Base-by-base conservation (phyloP, 2,113 vertebrate genomes). In the Blennius ocellaris region DNA sequence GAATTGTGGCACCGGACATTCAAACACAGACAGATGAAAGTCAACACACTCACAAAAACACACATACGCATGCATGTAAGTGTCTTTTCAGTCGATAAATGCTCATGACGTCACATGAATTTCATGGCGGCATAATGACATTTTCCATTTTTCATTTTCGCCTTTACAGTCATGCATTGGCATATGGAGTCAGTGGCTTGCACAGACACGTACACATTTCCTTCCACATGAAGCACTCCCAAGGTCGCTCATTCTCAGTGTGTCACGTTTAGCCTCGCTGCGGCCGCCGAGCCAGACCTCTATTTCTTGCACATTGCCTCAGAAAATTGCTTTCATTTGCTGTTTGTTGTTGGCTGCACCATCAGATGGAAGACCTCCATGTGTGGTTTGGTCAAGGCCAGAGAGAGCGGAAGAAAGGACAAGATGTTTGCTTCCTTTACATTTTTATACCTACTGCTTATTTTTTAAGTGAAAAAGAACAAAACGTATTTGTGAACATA, bases 251-350 rank as follows among this genome's bases (percentile, higher is more conserved):
- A 36, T 50, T 57, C 62, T 77, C 36, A 56, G 8, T 21, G 65
- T 70, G 56, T 57, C 69, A 78, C 43, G 37, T 80, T 79, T 68
- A 70, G 5, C 64, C 63, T 14, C 3, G 0, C 50, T 45, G n/a
- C n/a, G 53, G 38, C 56, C 11, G 1, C 60, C 17, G 16, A 41
- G 36, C 12, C 52, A 69, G 53, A 49, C 66, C 40, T 77, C 30
- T 62, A 60, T 80, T 82, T 70, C 65, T 44, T 47, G 21, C 41
- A 76, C 55, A 77, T 75, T 66, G 71, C 79, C 53, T 83, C 69
- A 66, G 80, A 76, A 84, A 89, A 88, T 88, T 78, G 69, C 80
- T 78, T 68, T 78, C 37, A 56, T 73, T 70, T 56, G 54, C 59
- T 44, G 71, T 53, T 57, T 50, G 56, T 55, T 62, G 44, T 17